phyloP scores from a whole-genome alignment of 2,888 invertebrate genomes.

The Pseudeuparius sepicola region DNA sequence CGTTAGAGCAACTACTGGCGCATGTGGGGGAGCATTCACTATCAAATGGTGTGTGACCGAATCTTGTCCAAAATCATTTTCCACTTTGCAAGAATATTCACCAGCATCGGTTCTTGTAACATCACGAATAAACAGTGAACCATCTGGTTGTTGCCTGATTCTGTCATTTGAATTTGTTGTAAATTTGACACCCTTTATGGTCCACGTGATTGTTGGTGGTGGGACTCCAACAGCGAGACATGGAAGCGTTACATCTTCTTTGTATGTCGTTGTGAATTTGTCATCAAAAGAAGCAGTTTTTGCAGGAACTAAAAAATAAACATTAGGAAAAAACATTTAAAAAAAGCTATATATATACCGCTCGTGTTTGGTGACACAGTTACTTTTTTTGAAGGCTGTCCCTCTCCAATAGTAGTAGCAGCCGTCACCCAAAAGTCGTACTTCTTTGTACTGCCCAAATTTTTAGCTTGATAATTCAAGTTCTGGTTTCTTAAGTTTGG shows the following conservation, averaged over 20 bases:
- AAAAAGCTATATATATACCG: slow-evolving; percentile 44
- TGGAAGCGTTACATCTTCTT: slow-evolving; percentile 83
- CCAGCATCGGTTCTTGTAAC: slow-evolving; percentile 85
- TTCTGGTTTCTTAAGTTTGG: slow-evolving; percentile 55
- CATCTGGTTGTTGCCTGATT: slow-evolving; percentile 77
- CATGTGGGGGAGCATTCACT: slow-evolving; percentile 70
- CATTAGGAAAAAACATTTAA: slow-evolving; percentile 5
- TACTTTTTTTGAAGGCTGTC: slow-evolving; percentile 80
- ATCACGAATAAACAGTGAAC: slow-evolving; percentile 81
- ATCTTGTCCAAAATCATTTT: slow-evolving; percentile 87
- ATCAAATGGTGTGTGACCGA: slow-evolving; percentile 83
- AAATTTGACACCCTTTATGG: slow-evolving; percentile 69
- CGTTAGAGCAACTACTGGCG: slow-evolving; percentile 50
- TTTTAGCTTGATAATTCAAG: slow-evolving; percentile 78
- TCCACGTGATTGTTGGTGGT: slow-evolving; percentile 83
- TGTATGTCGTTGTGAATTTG: slow-evolving; percentile 84
- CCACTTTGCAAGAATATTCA: slow-evolving; percentile 88
- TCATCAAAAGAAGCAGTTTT: slow-evolving; percentile 93
- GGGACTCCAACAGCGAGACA: slow-evolving; percentile 90
- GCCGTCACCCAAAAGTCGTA: slow-evolving; percentile 95
- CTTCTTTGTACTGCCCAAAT: slow-evolving; percentile 67
- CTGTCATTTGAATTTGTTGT: slow-evolving; percentile 73
- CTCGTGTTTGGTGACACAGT: slow-evolving; percentile 73
- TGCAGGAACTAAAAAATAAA: slow-evolving; percentile 63
- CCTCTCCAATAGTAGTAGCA: slow-evolving; percentile 88